Evolutionary conservation across 1,140 invertebrate species (phyloP), one percentile per base, ranked within the genome.

Genomic region (Drosophila subpulchrella): DNA sequence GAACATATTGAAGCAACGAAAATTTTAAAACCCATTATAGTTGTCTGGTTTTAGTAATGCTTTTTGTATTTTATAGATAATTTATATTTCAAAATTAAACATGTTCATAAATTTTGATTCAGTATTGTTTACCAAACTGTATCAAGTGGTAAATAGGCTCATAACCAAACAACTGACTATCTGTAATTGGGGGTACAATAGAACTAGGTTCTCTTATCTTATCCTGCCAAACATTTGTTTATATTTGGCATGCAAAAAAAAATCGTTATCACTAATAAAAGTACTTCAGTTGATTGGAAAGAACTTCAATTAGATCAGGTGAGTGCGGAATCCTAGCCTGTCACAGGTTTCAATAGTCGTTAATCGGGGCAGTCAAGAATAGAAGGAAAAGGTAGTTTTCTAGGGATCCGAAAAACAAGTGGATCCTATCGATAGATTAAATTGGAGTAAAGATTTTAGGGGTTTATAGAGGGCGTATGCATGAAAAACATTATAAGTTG

Each of bases 151-250:
- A 30, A 36, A 8, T 11, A n/a, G 12, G 6, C 8, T 34, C 7
- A 12, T 30, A 44, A 32, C 11, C 13, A 36, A 27, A 15, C 13
- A 10, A 6, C 12, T 15, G 34, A 27, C 41, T 17, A 56, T 20
- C 36, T 56, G 32, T n/a, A 8, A 32, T 20, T 20, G 17, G 11
- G 34, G 20, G n/a, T 0, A 27, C 17, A 11, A 11, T 0, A 3
- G 36, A 4, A 32, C 58, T 63, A 39, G 7, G 2, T 12, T 17
- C 4, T 10, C 30, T 27, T 71, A 71, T 48, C 67, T 48, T 57
- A 57, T 71, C 66, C n/a, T 10, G 10, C 4, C 34, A 72, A 72
- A 72, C 68, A 71, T 55, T 70, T 71, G 51, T 71, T 58, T 71
- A 15, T 27, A 58, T 63, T 63, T n/a, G 30, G n/a, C 17, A 6